Percentiles rank a stretch among this genome's conserved stretches.
phyloP scores from a whole-genome alignment of 2,888 invertebrate species.

The Polydesmus complanatus region DNA sequence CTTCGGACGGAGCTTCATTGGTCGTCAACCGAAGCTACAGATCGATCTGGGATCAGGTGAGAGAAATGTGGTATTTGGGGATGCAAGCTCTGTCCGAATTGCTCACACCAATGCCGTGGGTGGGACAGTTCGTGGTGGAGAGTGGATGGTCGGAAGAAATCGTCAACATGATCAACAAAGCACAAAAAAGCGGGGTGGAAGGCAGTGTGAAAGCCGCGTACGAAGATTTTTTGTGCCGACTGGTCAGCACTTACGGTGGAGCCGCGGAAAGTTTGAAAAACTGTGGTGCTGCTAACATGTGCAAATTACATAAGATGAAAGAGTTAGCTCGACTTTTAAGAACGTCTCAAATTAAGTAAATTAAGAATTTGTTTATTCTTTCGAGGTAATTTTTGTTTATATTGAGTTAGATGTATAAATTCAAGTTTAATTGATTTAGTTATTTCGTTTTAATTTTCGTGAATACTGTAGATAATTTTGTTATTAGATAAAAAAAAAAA shows the following conservation, averaged over 20 bases:
- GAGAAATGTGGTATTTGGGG: slow-evolving; percentile 83
- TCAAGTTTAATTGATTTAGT: too few species aligned
- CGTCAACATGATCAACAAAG: slow-evolving; percentile 62
- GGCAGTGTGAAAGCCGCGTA: slow-evolving; percentile 76
- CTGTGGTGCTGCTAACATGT: slow-evolving; percentile 18
- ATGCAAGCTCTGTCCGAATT: slow-evolving; percentile 84
- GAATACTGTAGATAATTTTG: too few species aligned
- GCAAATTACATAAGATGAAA: slow-evolving; percentile 20
- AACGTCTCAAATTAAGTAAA: background rate
- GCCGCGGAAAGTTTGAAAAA: slow-evolving; percentile 17
- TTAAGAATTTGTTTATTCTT: too few species aligned
- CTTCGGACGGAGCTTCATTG: slow-evolving; percentile 63
- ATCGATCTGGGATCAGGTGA: slow-evolving; percentile 75
- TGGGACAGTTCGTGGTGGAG: slow-evolving; percentile 55
- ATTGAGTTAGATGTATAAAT: too few species aligned
- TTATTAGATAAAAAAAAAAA: too few species aligned
- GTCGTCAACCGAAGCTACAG: slow-evolving; percentile 76
- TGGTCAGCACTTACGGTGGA: slow-evolving; percentile 34
- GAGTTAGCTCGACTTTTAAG: slow-evolving; percentile 19
- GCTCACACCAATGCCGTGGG: slow-evolving; percentile 41
- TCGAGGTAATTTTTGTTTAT: too few species aligned
- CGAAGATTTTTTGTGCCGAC: slow-evolving; percentile 72
- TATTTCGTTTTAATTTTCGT: too few species aligned
- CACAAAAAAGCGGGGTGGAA: slow-evolving; percentile 64
- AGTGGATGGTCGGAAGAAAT: slow-evolving; percentile 90